These are phyloP conservation scores for Helarctos malayanus DNA, from an alignment of 2,797 vertebrate species.

Conservation along the genomic window DNA sequence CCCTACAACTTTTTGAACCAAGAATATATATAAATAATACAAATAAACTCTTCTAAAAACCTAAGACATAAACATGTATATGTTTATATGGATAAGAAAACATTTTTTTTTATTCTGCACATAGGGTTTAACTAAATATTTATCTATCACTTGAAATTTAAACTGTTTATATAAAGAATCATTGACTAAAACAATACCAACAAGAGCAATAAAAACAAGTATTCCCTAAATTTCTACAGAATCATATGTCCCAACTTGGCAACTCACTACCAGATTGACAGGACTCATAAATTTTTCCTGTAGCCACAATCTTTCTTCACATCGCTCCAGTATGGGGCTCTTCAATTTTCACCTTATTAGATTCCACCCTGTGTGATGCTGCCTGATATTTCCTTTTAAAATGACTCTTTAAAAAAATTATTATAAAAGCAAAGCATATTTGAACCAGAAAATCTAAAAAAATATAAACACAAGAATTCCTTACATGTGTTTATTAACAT, in stretches of 20 bases:
- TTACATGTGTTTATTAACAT: background rate
- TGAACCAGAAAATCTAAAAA: background rate
- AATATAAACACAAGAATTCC: background rate
- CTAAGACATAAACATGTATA: background rate
- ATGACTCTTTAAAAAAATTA: background rate
- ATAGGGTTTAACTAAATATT: background rate
- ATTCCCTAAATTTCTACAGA: background rate
- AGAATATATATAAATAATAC: background rate
- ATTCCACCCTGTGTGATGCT: background rate
- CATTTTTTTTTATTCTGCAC: background rate
- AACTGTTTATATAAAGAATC: background rate
- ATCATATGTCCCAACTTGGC: background rate
- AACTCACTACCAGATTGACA: background rate
- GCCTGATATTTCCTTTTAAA: background rate
- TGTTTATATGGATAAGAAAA: background rate
- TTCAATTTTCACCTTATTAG: background rate
- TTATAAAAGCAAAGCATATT: background rate
- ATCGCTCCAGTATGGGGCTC: no score
- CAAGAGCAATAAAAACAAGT: background rate
- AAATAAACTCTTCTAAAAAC: background rate
- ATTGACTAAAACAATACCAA: background rate
- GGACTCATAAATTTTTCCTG: background rate
- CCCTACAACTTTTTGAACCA: background rate
- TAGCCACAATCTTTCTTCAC: background rate
- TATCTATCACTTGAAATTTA: background rate